phyloP scores from a whole-genome alignment of 1,140 invertebrate genomes.

The Campoletis sonorensis region DNA sequence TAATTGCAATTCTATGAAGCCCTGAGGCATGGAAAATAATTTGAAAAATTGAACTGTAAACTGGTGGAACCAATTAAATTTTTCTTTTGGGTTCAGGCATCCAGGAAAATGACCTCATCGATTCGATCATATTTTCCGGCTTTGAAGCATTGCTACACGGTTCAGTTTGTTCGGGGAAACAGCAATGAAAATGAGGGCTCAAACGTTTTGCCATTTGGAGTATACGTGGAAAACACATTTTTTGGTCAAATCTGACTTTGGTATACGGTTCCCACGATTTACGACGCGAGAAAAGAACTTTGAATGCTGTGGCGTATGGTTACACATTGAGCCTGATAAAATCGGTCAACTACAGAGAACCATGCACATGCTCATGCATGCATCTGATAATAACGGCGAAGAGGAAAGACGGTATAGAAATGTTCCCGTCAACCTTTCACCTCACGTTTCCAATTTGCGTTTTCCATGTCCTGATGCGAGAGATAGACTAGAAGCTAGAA shows the following conservation, averaged over 20 bases:
- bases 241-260: not conserved
- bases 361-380: not conserved
- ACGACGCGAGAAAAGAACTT: slow-evolving; percentile 23
- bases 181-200: not conserved
- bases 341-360: slow-evolving; percentile 46
- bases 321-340: slow-evolving; percentile 49
- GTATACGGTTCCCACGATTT: not conserved
- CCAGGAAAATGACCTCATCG: not conserved
- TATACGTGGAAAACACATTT: not conserved
- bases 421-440: slow-evolving; percentile 52
- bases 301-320: slow-evolving; percentile 25
- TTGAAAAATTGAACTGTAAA: too few relatives aligned
- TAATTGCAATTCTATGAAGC: too few relatives aligned
- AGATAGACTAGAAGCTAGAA: slow-evolving; percentile 46
- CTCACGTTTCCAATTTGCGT: slow-evolving; percentile 63
- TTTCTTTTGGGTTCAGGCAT: too few relatives aligned
- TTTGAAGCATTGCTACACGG: not conserved
- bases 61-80: too few relatives aligned
- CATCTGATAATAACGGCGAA: not conserved
- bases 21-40: too few relatives aligned
- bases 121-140: not conserved
- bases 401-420: slow-evolving; percentile 7
- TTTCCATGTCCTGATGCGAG: slow-evolving; percentile 45
- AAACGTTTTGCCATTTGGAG: not conserved
- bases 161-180: not conserved